Conservation (phyloP, 2,113 vertebrate species). For the Ptyas mucosa region DNA sequence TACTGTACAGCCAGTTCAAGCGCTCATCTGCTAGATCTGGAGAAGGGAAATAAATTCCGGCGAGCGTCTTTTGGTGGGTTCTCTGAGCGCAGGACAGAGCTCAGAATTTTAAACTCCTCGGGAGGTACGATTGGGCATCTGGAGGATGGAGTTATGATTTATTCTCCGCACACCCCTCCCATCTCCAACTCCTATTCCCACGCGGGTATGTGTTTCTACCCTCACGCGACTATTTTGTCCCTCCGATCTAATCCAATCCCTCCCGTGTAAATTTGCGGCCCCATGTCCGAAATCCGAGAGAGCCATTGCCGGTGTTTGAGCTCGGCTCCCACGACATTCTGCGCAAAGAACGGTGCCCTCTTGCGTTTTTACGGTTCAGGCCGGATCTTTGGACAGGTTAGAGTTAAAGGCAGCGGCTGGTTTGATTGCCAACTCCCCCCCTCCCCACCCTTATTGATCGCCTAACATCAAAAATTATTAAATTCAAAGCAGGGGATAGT, state of each 20-base stretch:
- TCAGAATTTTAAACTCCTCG: not conserved
- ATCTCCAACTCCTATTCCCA: no score
- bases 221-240: not conserved
- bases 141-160: not conserved
- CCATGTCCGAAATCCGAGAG: not conserved
- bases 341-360: constrained; percentile 53
- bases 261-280: not conserved
- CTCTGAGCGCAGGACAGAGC: not conserved
- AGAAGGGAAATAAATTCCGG: not conserved
- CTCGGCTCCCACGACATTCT: not conserved
- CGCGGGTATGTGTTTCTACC: not conserved
- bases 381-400: constrained; percentile 32
- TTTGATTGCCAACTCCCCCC: constrained; percentile 1
- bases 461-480: not conserved
- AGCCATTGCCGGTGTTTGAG: constrained; percentile 31
- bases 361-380: constrained; percentile 57
- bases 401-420: constrained; percentile 5
- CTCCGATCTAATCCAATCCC: not conserved
- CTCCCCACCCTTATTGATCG: constrained; percentile 23
- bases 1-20: not conserved
- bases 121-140: not conserved
- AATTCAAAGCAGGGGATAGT: not conserved
- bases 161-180: not conserved
- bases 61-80: not conserved
- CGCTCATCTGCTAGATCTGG: not conserved